Conservation (phyloP, 2,797 vertebrate species). For the Dermochelys coriacea region DNA sequence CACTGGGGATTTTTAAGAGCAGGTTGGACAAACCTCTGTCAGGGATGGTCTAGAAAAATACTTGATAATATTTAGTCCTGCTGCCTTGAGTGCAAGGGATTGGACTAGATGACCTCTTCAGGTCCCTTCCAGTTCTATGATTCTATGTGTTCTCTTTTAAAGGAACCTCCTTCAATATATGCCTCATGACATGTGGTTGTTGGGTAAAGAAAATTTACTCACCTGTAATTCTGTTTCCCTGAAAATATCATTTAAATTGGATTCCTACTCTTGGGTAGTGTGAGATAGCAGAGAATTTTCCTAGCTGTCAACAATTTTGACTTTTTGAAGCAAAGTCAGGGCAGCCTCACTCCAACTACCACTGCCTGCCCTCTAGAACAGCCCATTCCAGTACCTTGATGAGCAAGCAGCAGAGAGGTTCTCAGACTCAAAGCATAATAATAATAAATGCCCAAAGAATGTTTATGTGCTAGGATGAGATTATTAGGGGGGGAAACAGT, state of each 20-base stretch:
- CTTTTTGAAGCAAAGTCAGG: neutral
- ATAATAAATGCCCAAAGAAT: neutral
- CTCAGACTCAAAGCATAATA: neutral
- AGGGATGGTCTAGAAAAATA: too few relatives aligned
- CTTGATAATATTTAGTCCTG: too few relatives aligned
- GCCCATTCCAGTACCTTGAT: neutral
- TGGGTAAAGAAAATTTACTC: neutral
- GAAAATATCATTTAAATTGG: neutral
- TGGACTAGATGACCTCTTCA: too few relatives aligned
- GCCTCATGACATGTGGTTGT: neutral
- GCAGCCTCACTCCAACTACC: rapidly evolving
- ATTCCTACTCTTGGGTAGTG: neutral
- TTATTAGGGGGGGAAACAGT: neutral
- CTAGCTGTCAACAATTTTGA: neutral
- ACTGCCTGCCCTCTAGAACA: neutral
- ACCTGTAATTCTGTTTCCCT: neutral
- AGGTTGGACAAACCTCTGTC: too few relatives aligned
- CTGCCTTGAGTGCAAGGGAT: too few relatives aligned
- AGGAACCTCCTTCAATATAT: neutral
- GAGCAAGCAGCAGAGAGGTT: neutral
- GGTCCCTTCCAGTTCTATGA: too few relatives aligned
- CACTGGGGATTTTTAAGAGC: too few relatives aligned
- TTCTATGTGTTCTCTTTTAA: neutral
- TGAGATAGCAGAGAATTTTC: neutral
- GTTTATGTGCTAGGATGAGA: neutral